These are phyloP conservation scores for Promerops cafer DNA, from an alignment of 2,113 vertebrate species.

Conservation along the genomic window DNA sequence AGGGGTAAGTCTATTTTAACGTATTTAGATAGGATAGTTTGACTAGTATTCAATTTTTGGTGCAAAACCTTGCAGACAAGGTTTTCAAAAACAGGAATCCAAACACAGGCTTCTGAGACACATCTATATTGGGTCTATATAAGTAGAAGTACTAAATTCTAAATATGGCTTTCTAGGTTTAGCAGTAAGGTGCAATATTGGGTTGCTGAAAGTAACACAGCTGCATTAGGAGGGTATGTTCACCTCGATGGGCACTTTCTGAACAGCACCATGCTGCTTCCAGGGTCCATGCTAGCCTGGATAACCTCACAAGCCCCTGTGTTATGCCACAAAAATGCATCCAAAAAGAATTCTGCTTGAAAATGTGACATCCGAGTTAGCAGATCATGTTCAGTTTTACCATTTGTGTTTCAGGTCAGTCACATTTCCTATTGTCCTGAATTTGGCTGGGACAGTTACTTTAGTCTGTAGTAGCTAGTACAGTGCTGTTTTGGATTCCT, in stretches of 20 bases:
- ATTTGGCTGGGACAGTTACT: background rate
- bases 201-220: background rate
- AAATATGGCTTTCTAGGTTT: background rate
- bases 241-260: background rate
- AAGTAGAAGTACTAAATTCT: background rate
- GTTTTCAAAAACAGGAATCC: background rate
- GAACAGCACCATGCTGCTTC: background rate
- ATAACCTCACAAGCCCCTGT: background rate
- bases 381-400: background rate
- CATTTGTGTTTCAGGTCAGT: background rate
- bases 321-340: rapidly evolving
- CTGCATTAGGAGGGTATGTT: background rate
- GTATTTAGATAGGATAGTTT: background rate
- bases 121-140: background rate
- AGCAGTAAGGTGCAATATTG: background rate
- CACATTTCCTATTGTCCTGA: background rate
- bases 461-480: background rate
- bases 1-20: background rate
- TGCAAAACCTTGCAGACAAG: background rate
- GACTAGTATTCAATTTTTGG: background rate
- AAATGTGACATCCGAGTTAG: background rate
- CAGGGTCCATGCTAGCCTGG: background rate
- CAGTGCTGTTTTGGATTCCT: background rate
- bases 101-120: background rate
- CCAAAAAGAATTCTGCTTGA: background rate